phyloP scores from a whole-genome alignment of 2,797 vertebrate genomes.

The Lepidocolaptes lacrymiger region DNA sequence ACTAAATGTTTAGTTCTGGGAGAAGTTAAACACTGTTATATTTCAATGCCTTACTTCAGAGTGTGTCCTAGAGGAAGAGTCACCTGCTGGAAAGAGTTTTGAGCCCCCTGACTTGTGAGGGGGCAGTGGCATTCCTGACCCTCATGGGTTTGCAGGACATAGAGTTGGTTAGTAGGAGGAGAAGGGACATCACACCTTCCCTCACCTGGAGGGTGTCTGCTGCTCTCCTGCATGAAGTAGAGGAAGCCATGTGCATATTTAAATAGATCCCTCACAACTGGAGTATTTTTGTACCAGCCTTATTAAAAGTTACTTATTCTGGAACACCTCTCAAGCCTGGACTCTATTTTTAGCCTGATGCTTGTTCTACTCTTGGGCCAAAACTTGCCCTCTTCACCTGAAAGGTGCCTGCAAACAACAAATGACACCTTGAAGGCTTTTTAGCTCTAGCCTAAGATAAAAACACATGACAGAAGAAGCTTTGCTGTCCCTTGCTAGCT shows the following conservation, averaged over 20 bases:
- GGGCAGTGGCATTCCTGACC: not conserved
- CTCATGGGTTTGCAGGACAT: not conserved
- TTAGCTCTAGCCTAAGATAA: not conserved
- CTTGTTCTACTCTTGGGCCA: not conserved
- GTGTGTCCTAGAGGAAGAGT: not conserved
- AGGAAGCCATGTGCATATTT: not conserved
- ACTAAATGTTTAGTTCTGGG: not conserved
- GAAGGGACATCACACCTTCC: not conserved
- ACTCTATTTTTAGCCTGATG: not conserved
- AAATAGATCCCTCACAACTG: not conserved
- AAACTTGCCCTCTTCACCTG: not conserved
- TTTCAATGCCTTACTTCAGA: not conserved
- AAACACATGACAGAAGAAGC: not conserved
- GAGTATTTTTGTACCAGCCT: not conserved
- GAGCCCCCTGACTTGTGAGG: not conserved
- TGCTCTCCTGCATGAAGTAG: not conserved
- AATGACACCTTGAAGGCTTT: not conserved
- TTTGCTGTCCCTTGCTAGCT: not conserved
- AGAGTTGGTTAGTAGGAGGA: not conserved
- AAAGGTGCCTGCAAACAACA: not conserved
- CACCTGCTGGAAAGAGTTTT: not conserved
- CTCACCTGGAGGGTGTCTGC: not conserved
- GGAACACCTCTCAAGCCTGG: not conserved
- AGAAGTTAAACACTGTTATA: not conserved
- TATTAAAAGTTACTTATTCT: not conserved